Evolutionary conservation across 2,113 vertebrate genomes (phyloP).

Genomic region (Turnix velox): DNA sequence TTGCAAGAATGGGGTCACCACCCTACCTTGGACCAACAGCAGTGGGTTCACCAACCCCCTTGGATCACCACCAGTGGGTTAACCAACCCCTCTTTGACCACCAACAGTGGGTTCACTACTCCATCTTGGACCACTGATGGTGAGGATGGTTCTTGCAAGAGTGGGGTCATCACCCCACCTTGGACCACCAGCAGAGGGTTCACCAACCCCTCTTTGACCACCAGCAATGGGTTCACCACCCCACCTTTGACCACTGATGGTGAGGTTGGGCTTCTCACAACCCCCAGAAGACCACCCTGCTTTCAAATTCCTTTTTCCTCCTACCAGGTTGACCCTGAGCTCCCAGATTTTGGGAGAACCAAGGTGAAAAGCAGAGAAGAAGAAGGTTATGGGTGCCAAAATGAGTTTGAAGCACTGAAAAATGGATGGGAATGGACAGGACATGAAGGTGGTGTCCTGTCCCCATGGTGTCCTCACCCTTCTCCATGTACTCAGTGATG

Average conservation of each 20-base stretch:
- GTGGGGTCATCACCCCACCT: too few species aligned
- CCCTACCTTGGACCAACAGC: too few species aligned
- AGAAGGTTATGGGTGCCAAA: neutral
- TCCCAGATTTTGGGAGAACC: neutral
- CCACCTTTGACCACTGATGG: accelerated
- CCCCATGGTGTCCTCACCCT: constrained; percentile 73
- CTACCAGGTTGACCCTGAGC: neutral
- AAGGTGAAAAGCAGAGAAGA: accelerated
- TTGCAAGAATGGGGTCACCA: too few species aligned
- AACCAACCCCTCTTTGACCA: too few species aligned
- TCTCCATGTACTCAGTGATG: constrained; percentile 97
- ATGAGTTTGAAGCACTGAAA: neutral
- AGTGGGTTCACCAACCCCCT: too few species aligned
- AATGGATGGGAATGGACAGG: neutral
- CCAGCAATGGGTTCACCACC: neutral
- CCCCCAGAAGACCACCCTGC: neutral
- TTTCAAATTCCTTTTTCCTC: neutral
- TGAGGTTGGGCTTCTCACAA: neutral
- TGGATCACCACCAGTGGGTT: too few species aligned
- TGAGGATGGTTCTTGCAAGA: neutral
- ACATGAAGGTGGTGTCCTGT: neutral
- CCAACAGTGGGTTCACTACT: too few species aligned
- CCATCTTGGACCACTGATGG: too few species aligned
- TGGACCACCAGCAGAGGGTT: too few species aligned
- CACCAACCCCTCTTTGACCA: too few species aligned